Base-by-base conservation (phyloP, 2,888 invertebrate species). In the Hedya salicella region DNA sequence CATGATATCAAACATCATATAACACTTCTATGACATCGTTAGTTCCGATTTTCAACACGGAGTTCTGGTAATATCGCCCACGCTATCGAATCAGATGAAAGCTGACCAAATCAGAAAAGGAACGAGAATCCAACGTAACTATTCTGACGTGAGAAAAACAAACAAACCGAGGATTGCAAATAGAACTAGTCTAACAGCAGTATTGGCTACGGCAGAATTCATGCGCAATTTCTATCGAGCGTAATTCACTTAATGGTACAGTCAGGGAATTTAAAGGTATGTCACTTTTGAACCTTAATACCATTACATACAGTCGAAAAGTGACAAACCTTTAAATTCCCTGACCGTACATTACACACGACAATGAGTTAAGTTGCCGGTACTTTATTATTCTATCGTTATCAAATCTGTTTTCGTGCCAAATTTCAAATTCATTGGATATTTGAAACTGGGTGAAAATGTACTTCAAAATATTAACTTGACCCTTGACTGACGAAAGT, bases 91-190 rank as follows among this genome's bases (percentile, higher is more conserved):
- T 70, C 70, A 65, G 69, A 70, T 70, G 67, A 69, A 69, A 69
- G 44, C 62, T 64, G 40, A 54, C 70, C 70, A 59, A 69, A 68
- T 69, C 62, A 63, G 66, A 68, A 69, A 62, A 62, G 42, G 53
- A 59, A 61, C 19, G 46, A 54, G 65, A 60, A 32, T 21, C 25
- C 25, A 6, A 25, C 16, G 44, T 36, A 32, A 48, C 57, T 56
- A 39, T 67, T 54, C 57, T 62, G 68, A 63, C 67, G 71, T 71
- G 70, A 67, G 71, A 70, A 72, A 72, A 71, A 70, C 71, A 71
- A 72, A 69, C 61, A 54, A 46, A 39, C 40, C 14, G 21, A 60
- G 48, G 16, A 62, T 52, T 44, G 56, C 62, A 57, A 63, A 57
- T 53, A 53, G 57, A 25, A 25, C 25, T 42, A 49, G 61, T 21